These are phyloP conservation scores for Ptiloglossa arizonensis DNA, from an alignment of 1,140 invertebrate species.

Conservation along the genomic window DNA sequence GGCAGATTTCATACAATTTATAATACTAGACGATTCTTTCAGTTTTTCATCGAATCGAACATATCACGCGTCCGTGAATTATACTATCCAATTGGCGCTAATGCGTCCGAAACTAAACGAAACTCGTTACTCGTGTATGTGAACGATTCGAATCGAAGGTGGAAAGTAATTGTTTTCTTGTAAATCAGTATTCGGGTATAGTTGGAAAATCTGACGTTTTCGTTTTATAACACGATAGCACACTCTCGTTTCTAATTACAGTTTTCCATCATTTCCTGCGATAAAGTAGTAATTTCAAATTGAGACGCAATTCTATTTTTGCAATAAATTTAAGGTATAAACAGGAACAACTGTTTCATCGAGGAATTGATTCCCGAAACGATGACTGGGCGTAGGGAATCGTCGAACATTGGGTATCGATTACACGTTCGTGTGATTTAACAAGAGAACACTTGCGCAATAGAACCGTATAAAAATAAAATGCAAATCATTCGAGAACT, in stretches of 20 bases:
- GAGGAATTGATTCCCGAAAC: neutral
- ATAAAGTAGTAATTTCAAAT: constrained; percentile 6
- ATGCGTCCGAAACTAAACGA: no score
- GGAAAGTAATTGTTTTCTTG: neutral
- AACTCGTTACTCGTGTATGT: neutral
- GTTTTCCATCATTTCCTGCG: neutral
- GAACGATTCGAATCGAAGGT: neutral
- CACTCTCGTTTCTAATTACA: neutral
- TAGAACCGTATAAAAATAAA: constrained; percentile 33
- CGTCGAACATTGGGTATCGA: neutral
- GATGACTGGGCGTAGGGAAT: neutral
- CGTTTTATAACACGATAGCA: neutral
- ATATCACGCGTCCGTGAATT: no score
- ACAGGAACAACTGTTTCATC: constrained; percentile 10
- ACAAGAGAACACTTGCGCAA: neutral
- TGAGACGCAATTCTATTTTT: neutral
- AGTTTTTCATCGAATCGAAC: no score
- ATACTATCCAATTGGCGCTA: no score
- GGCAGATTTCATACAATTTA: no score
- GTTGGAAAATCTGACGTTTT: constrained; percentile 20
- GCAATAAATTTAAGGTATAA: constrained; percentile 10
- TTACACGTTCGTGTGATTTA: neutral
- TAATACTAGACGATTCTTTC: no score
- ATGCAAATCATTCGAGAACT: constrained; percentile 16
- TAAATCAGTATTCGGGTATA: neutral